Evolutionary conservation across 2,113 vertebrate genomes (phyloP), one percentile per base, ranked within the genome.

Genomic region (Pontoporia blainvillei): DNA sequence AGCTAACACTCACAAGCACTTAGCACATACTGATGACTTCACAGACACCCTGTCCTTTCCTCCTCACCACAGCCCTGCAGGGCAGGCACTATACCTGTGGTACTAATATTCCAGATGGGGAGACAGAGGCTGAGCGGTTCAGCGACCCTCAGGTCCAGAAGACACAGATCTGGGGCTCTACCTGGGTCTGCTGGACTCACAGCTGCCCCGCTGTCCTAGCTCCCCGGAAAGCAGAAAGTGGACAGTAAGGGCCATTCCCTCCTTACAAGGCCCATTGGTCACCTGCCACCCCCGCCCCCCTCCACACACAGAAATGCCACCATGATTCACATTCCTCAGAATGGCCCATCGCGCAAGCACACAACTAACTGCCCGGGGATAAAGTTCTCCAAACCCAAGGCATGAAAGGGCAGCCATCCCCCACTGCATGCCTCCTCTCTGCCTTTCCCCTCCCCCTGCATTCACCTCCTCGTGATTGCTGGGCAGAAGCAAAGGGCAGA

Each of bases 31-130:
- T 4, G 5, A 62, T 5, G 72, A 49, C 39, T 12, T 13, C 8
- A n/a, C 5, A 31, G 3, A 34, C 15, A 41, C 36, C 21, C 6
- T 5, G 27, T 44, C n/a, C 69, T 54, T 21, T 25, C 25, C 9
- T 6, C 39, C 64, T 93, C n/a, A 17, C 18, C 57, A 49, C 13
- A 29, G 39, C 10, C 64, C 41, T 36, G 54, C 67, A n/a, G 52
- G 25, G 31, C 3, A 2, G 41, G 17, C 29, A 8, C 49, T 8
- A 0, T 18, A 23, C 2, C 1, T 4, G 2, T 21, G 34, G 6
- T 21, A 6, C 36, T 4, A 15, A 36, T 21, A 1, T 44, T 79
- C 49, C 57, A 92, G 66, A 12, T 3, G 34, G 5, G 29, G 64
- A 81, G 20, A 57, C 0, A 14, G 29, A 27, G 67, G 52, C 44